Evolutionary conservation across 2,888 invertebrate species (phyloP).

Genomic region (Clusia tigrina): DNA sequence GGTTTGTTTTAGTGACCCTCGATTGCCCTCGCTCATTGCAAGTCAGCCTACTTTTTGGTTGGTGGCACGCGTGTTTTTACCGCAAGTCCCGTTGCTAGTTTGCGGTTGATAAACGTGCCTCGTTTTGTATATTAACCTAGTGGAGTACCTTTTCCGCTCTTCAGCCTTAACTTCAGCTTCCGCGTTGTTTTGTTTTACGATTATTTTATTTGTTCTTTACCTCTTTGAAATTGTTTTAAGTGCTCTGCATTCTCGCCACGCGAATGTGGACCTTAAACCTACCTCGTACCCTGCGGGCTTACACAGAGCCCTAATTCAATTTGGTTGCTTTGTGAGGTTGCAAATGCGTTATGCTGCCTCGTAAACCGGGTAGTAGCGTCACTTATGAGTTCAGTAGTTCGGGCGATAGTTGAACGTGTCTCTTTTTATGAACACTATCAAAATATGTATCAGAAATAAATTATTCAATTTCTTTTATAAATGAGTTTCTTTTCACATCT

Average conservation of each 20-base stretch:
- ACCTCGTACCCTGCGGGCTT: neutral
- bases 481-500: constrained; percentile 33
- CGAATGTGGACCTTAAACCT: constrained; percentile 2
- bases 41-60: constrained; percentile 28
- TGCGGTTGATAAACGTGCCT: constrained; percentile 13
- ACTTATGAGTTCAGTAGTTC: neutral
- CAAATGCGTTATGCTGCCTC: neutral
- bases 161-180: neutral
- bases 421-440: neutral
- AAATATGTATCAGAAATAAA: neutral
- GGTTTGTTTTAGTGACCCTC: neutral
- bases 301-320: neutral
- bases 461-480: constrained; percentile 41
- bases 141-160: neutral
- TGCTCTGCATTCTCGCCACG: constrained; percentile 11
- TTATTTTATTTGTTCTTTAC: neutral
- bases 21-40: neutral
- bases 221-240: constrained; percentile 9
- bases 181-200: constrained; percentile 23
- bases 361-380: neutral
- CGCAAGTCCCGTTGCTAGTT: constrained; percentile 34
- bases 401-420: too few species aligned
- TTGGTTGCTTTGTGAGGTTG: neutral
- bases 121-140: neutral
- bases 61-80: constrained; percentile 42